Percentiles rank a stretch among this genome's conserved stretches.
These are phyloP conservation scores for Sphaerophoria taeniata DNA, from an alignment of 2,888 invertebrate species.

Conservation along the genomic window DNA sequence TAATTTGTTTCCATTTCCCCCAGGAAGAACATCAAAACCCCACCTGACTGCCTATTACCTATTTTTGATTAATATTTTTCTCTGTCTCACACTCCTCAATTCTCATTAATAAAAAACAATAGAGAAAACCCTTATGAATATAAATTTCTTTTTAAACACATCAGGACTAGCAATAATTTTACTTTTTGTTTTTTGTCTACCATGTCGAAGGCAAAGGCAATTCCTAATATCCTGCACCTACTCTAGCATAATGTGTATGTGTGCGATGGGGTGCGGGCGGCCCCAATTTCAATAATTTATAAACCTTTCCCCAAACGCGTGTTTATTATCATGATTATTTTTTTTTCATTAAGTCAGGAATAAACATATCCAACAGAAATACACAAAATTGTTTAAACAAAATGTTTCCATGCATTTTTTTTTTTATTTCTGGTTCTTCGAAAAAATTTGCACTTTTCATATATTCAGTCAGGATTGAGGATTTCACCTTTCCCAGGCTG, in stretches of 20 bases:
- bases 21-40: too few relatives aligned
- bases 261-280: too few relatives aligned
- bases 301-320: conserved; percentile 53
- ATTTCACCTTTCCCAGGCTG: conserved; percentile 42
- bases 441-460: conserved; percentile 39
- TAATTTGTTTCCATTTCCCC: too few relatives aligned
- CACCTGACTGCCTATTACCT: too few relatives aligned
- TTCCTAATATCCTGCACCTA: not conserved
- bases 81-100: not conserved
- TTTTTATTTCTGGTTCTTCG: too few relatives aligned
- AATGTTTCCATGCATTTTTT: conserved; percentile 10
- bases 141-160: conserved; percentile 26
- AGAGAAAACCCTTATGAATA: conserved; percentile 19
- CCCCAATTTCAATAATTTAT: conserved; percentile 55
- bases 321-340: conserved; percentile 51
- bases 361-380: not conserved
- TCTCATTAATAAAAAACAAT: conserved; percentile 19
- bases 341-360: conserved; percentile 13
- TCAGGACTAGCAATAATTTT: conserved; percentile 12
- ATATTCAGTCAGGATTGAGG: conserved; percentile 36
- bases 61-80: conserved; percentile 15
- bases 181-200: not conserved
- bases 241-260: conserved; percentile 7
- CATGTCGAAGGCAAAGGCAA: not conserved
- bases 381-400: not conserved